Evolutionary conservation across 2,888 invertebrate genomes (phyloP), one percentile per base, ranked within the genome.

Genomic region (Pseudococcus viburni): DNA sequence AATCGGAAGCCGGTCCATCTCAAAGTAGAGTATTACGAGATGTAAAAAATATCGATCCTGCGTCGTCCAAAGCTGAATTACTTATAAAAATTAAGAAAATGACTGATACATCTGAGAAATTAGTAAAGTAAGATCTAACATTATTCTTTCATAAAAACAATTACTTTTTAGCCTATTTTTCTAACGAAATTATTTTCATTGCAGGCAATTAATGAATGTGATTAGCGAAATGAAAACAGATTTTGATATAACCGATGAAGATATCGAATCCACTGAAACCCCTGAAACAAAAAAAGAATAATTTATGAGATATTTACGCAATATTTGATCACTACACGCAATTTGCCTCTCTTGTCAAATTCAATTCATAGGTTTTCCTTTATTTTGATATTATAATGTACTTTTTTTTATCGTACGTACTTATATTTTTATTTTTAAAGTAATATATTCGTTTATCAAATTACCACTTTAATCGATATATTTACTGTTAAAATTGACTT

Each of bases 141-240:
- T 12, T 9, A n/a, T 77, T 17, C 39, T 17, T 7, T 46, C 19
- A n/a, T 19, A 9, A 19, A 0, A 26, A 22, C 0, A 26, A 9
- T 68, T 68, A 26, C 17, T 0, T 73, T 73, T 17, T 7, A 3
- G 22, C 12, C 39, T 46, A 39, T 77, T 42, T n/a, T 33, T 17
- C 12, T 77, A 1, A 77, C 11, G 6, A 39, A 55, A 59, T 17
- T 0, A 33, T 12, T 19, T 22, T 19, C 68, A 9, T 68, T 68
- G n/a, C 64, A 86, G 86, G 46, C 59, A 86, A 64, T 68, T 86
- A 46, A 46, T 86, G 86, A 73, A 73, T 39, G 64, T 86, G 9
- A 86, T 86, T n/a, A 17, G 46, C 33, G 86, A 86, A 39, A 68
- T 86, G 64, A 55, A 86, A 68, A 33, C 46, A 17, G 86, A 86